These are phyloP conservation scores for Muscicapa striata DNA, from an alignment of 2,797 vertebrate species.

Conservation along the genomic window DNA sequence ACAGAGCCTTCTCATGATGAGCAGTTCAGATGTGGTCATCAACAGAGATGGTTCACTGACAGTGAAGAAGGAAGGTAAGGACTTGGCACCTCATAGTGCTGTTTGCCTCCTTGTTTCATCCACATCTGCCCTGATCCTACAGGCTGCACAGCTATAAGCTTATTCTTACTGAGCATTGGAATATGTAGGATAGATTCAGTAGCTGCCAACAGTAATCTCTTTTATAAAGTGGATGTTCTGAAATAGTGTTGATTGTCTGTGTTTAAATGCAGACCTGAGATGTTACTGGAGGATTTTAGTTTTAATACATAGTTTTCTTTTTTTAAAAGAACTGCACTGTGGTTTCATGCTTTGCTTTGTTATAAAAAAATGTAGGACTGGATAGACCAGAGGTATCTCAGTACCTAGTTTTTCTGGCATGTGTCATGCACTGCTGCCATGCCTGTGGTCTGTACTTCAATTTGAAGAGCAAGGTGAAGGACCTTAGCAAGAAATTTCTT, in stretches of 20 bases:
- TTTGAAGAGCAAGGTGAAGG: neutral
- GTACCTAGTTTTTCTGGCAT: neutral
- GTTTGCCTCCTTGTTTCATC: neutral
- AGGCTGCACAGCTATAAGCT: neutral
- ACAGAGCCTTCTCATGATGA: slow-evolving; percentile 94
- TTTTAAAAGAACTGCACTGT: neutral
- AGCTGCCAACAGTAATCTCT: neutral
- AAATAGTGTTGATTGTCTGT: neutral
- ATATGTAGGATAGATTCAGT: neutral
- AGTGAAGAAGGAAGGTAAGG: slow-evolving; percentile 82
- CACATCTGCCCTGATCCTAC: neutral
- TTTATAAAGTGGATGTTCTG: neutral
- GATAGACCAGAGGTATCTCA: neutral
- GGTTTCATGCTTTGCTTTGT: neutral
- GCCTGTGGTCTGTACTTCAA: neutral
- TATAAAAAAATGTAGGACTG: neutral
- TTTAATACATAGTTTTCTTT: neutral
- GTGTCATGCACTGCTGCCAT: neutral
- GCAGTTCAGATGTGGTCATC: slow-evolving; percentile 90
- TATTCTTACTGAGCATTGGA: neutral
- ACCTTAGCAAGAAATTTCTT: neutral
- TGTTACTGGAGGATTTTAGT: neutral
- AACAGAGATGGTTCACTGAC: slow-evolving; percentile 94
- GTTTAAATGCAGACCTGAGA: neutral
- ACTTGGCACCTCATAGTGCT: neutral